These are phyloP conservation scores for Drosophila paucipuncta DNA, from an alignment of 2,888 invertebrate genomes.

Conservation along the genomic window DNA sequence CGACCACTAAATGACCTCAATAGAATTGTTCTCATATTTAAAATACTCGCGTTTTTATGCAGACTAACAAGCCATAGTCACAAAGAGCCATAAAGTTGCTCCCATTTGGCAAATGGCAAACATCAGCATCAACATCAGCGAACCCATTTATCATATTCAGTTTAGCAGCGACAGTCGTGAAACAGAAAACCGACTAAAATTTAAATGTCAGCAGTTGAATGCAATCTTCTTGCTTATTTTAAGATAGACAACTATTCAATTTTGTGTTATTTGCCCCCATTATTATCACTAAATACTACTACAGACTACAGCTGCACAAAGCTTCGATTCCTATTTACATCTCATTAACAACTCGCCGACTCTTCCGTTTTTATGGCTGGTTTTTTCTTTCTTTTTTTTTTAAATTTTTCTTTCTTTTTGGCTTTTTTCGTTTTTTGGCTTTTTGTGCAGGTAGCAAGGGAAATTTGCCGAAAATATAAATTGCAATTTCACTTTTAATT, in stretches of 20 bases:
- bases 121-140: not conserved
- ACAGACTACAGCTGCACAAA: not conserved
- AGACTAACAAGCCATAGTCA: not conserved
- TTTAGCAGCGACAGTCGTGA: not conserved
- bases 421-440: constrained; percentile 42
- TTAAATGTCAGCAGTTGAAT: not conserved
- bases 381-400: not conserved
- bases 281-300: too few species aligned
- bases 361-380: not conserved
- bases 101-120: too few species aligned
- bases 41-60: not conserved
- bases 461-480: constrained; percentile 78
- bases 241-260: not conserved
- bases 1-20: too few species aligned
- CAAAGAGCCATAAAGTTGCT: too few species aligned
- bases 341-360: not conserved
- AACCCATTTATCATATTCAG: not conserved
- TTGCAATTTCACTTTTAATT: constrained; percentile 80
- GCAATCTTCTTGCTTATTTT: not conserved
- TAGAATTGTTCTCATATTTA: not conserved
- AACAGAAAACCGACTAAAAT: not conserved
- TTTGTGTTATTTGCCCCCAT: not conserved
- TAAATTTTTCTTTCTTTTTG: constrained; percentile 16
- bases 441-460: constrained; percentile 64
- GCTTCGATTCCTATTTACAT: constrained; percentile 20